Conservation (phyloP, 2,797 vertebrate genomes). For the Hemibagrus guttatus region DNA sequence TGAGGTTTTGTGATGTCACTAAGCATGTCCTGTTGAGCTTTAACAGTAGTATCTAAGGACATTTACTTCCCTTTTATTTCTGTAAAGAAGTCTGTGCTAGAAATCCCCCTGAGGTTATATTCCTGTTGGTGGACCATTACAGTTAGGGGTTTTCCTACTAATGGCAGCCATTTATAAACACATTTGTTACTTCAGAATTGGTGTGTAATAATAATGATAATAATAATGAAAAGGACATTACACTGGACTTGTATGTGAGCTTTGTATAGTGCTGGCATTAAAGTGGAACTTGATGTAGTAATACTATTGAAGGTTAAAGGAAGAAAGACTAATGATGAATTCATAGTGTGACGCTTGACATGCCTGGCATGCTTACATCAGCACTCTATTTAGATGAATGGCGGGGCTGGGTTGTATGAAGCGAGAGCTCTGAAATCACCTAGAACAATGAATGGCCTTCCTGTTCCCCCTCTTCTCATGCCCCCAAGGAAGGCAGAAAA, state of each 20-base stretch:
- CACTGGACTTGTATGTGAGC: neutral
- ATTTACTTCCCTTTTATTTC: slow-evolving; percentile 1
- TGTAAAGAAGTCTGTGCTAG: slow-evolving; percentile 2
- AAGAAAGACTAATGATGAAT: slow-evolving; percentile 1
- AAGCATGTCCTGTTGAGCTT: neutral
- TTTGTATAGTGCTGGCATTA: neutral
- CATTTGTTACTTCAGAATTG: neutral
- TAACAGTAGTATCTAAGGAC: neutral
- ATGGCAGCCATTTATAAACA: slow-evolving; percentile 27
- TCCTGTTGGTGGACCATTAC: slow-evolving; percentile 15
- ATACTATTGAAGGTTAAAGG: neutral
- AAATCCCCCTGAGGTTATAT: slow-evolving; percentile 33
- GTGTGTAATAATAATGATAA: neutral
- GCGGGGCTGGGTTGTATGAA: slow-evolving; percentile 41
- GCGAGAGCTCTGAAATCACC: slow-evolving; percentile 26
- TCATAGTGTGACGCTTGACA: slow-evolving; percentile 10
- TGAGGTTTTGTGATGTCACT: slow-evolving; percentile 6
- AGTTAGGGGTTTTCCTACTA: slow-evolving; percentile 34
- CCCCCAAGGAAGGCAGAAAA: slow-evolving; percentile 44
- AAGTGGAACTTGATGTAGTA: neutral
- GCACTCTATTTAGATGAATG: slow-evolving; percentile 39
- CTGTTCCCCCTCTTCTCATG: slow-evolving; percentile 53
- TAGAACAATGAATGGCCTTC: slow-evolving; percentile 64
- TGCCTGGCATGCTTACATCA: slow-evolving; percentile 40
- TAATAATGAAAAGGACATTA: neutral